These are phyloP conservation scores for Todus mexicanus DNA, from an alignment of 2,797 vertebrate genomes.

Conservation along the genomic window DNA sequence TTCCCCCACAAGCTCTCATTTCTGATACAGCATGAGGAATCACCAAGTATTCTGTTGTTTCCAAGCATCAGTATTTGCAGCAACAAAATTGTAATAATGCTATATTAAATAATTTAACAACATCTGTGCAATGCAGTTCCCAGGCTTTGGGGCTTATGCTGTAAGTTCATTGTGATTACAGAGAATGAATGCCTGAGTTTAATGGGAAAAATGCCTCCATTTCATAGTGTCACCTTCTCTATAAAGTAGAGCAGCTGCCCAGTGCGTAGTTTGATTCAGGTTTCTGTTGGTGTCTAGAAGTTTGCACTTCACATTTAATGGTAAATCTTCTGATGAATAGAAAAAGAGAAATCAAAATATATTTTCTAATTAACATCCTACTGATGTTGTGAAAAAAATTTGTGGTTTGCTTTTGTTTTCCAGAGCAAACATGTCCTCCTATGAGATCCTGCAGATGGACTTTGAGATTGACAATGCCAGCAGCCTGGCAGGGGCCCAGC, in stretches of 20 bases:
- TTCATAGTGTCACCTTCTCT: neutral
- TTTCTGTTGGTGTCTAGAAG: neutral
- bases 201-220: neutral
- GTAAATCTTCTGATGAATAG: neutral
- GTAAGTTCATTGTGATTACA: neutral
- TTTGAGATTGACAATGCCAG: slow-evolving; percentile 91
- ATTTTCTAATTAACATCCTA: neutral
- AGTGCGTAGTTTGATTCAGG: neutral
- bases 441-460: slow-evolving; percentile 93
- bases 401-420: neutral
- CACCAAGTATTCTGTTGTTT: neutral
- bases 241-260: neutral
- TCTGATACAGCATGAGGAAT: slow-evolving; percentile 2
- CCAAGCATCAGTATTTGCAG: neutral
- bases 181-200: neutral
- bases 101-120: slow-evolving; percentile 53
- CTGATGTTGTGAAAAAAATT: neutral
- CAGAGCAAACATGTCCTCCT: slow-evolving; percentile 82
- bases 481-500: slow-evolving; percentile 84
- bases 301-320: neutral
- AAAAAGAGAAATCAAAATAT: neutral
- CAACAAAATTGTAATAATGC: slow-evolving; percentile 44
- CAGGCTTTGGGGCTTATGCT: neutral
- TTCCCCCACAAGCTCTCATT: neutral
- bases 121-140: slow-evolving; percentile 30